Evolutionary conservation across 2,888 invertebrate genomes (phyloP), one percentile per base, ranked within the genome.

Genomic region (Arenicola marina): DNA sequence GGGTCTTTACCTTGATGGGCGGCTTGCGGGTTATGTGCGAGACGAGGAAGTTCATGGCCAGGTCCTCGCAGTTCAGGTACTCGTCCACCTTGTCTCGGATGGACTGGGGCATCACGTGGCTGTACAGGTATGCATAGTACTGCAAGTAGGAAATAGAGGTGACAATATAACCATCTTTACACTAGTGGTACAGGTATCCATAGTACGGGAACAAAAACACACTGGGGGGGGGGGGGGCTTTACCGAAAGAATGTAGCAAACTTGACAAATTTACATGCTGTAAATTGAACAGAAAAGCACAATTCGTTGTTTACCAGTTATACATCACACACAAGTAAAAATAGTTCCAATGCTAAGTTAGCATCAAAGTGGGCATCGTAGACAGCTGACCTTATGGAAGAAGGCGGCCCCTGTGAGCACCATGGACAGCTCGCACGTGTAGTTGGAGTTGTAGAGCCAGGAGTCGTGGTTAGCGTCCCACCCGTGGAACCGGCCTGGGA

Each of bases 1-100:
- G n/a, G n/a, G n/a, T 38, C 7, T 29, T 73, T 76, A 92, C 92
- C 88, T 99, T 99, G 2, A 99, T 93, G 0, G 99, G 99, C 1
- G 99, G 97, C 82, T 95, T 93, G 72, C 96, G 88, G 0, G 98
- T 97, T 67, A 98, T 87, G 82, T 99, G 98, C 21, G 98, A 91
- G 54, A 99, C 94, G 18, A 99, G 88, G 84, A 98, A 99, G 85
- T 99, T 99, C 96, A 99, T 98, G 15, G 99, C 99, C 73, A 99
- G 95, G 82, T 99, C 99, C 85, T 99, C 99, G 84, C 99, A 99
- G 86, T 99, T 99, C 92, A 96, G 95, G 79, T 91, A 93, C 83
- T 97, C 94, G 83, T 99, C 98, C 21, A 99, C 96, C 86, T 96
- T 94, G 80, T 95, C 93, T 34, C 98, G 86, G 61, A 99, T 92